phyloP scores from a whole-genome alignment of 2,888 invertebrate genomes.

The Plebejus melissa region DNA sequence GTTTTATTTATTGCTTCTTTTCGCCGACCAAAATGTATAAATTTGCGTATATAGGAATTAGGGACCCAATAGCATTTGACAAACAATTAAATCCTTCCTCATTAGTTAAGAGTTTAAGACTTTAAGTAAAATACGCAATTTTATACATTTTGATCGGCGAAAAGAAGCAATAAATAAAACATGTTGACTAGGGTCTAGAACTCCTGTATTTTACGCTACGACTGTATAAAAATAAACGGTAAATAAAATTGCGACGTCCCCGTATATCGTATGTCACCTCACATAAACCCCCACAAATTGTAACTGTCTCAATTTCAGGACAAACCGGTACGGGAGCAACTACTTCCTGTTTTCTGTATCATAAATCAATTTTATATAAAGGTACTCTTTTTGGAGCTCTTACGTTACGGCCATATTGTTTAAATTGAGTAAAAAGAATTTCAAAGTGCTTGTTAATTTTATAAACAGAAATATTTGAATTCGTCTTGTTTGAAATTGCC shows the following conservation, averaged over 20 bases:
- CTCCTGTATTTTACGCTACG: neutral
- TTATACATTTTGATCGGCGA: no score
- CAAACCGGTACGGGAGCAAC: neutral
- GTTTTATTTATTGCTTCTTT: no score
- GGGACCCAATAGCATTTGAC: no score
- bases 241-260: neutral
- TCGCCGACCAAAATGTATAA: no score
- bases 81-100: no score
- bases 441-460: neutral
- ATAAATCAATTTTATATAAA: neutral
- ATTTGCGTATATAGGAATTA: no score
- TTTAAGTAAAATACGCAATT: no score
- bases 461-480: no score
- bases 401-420: neutral
- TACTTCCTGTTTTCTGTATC: conserved; percentile 3
- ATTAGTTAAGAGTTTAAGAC: no score
- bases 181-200: no score
- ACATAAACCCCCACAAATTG: conserved; percentile 12
- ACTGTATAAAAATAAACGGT: neutral
- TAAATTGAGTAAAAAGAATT: neutral
- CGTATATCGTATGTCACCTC: neutral
- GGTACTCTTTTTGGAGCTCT: neutral
- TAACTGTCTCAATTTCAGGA: conserved; percentile 14
- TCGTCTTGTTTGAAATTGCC: no score
- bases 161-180: no score